A percentile compares a stretch with the other conserved stretches of the same genome.
Conservation (phyloP, 2,797 vertebrate genomes). For the Platyrinchus mystaceus region DNA sequence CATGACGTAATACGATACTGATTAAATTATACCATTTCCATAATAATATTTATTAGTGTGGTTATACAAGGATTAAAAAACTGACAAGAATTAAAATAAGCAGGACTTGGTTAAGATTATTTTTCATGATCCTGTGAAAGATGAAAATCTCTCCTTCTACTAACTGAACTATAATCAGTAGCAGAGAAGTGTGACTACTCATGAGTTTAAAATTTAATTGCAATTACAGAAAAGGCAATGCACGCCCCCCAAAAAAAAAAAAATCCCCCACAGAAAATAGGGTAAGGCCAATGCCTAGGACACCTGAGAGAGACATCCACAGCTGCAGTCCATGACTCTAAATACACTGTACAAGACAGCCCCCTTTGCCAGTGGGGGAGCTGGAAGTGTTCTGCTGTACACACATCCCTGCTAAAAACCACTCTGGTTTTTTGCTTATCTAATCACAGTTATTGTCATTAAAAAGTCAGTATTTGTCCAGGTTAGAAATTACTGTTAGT, state of each 20-base stretch:
- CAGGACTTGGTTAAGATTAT: neutral
- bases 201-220: neutral
- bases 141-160: neutral
- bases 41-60: neutral
- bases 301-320: neutral
- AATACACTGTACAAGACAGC: neutral
- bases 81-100: neutral
- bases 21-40: neutral
- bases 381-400: neutral
- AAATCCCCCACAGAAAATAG: neutral
- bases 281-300: neutral
- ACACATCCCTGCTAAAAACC: fast-evolving
- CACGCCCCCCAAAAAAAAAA: too few relatives aligned
- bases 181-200: neutral
- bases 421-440: neutral
- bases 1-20: neutral
- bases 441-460: neutral
- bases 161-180: neutral
- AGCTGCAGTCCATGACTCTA: neutral
- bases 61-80: neutral
- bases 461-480: neutral
- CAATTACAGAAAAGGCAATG: neutral
- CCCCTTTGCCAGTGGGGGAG: neutral
- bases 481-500: neutral
- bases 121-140: neutral